phyloP scores from a whole-genome alignment of 1,140 invertebrate genomes.

The Chironomus tepperi region DNA sequence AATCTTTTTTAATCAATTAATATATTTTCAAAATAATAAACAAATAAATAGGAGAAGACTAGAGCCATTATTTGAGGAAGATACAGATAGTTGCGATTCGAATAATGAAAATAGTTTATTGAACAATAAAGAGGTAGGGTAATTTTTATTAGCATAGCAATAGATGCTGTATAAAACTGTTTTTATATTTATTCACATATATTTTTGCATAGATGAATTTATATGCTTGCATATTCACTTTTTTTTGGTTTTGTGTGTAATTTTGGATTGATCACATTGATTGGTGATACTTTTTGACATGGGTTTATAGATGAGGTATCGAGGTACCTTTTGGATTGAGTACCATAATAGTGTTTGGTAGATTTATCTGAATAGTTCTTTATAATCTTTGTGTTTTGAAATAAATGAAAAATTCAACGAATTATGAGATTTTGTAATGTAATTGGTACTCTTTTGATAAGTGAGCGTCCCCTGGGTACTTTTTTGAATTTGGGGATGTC shows the following conservation, averaged over 20 bases:
- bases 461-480: no score
- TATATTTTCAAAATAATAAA: not conserved
- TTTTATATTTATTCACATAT: no score
- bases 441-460: no score
- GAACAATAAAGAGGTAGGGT: constrained; percentile 3
- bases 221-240: not conserved
- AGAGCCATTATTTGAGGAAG: constrained; percentile 59
- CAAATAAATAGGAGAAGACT: constrained; percentile 45
- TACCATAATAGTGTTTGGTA: no score
- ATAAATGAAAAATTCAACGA: no score
- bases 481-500: no score
- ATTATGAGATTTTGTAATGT: no score
- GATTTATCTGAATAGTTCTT: no score
- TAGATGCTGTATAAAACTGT: not conserved
- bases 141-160: not conserved
- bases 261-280: not conserved
- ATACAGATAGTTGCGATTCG: constrained; percentile 41
- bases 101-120: constrained; percentile 21
- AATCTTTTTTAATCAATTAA: not conserved
- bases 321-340: no score
- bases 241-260: not conserved
- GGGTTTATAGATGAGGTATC: no score
- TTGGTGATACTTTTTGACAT: no score
- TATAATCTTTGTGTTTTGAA: no score
- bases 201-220: not conserved